Base-by-base conservation (phyloP, 2,113 vertebrate genomes). In the Microtus pennsylvanicus region DNA sequence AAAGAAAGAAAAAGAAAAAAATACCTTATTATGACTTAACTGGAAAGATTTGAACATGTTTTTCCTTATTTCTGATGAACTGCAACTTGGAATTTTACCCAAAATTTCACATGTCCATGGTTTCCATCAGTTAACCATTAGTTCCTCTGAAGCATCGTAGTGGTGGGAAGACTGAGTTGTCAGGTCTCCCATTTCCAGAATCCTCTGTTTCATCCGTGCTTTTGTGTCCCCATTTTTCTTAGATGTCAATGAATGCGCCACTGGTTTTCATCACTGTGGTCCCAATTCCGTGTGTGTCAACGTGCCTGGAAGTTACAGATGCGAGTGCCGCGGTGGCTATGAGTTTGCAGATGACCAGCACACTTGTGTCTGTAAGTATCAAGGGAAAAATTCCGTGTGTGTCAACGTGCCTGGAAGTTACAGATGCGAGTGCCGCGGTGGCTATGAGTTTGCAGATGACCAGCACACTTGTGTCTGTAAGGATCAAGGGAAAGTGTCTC, bases 241-340 rank as follows among this genome's bases (percentile, higher is more conserved):
- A 99, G 99, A 99, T 21, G 82, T 99, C 65, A 98, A 99, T 1
- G 99, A 99, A 97, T 99, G 99, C 5, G 70, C 97, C 0, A 98
- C 99, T 63, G 98, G 98, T 17, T 86, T 97, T 95, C 97, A 98
- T 55, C 98, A 91, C 45, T 99, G 99, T 0, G 98, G 99, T 0
- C 98, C 98, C 93, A 98, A 99, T 87, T 96, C 99, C 1, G 30
- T 98, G 91, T 99, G 99, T 72, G 26, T 99, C 90, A 99, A 99
- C 91, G 30, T 97, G 14, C 98, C 97, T 0, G 99, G 99, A 1
- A 99, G 98, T 97, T 98, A 99, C 97, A 98, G 98, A 89, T 99
- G 99, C 69, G 99, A 98, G 93, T 99, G 99, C 96, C 98, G 94
- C 93, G 86, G 42, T 0, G 99, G 99, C 2, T 99, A 98, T 33